Evolutionary conservation across 2,113 vertebrate genomes (phyloP).

Genomic region (Sarotherodon lohbergeri): DNA sequence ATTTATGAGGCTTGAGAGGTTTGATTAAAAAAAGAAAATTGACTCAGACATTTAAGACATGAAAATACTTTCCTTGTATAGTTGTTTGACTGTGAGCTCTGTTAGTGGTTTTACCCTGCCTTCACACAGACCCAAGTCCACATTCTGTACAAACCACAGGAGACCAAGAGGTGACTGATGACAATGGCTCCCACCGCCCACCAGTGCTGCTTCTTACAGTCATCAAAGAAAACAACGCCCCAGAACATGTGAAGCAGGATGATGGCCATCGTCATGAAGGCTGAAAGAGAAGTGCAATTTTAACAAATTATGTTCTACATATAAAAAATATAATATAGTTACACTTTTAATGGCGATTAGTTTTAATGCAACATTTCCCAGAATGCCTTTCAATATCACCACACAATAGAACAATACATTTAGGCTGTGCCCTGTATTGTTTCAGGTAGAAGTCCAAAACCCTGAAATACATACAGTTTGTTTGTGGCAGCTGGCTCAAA

Average conservation of each 20-base stretch:
- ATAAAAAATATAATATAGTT: background rate
- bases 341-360: rapidly evolving
- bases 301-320: background rate
- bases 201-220: conserved; percentile 79
- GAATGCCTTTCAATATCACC: background rate
- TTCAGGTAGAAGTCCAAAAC: no score
- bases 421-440: background rate
- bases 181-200: conserved; percentile 68
- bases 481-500: no score
- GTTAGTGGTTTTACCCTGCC: background rate
- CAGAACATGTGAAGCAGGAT: conserved; percentile 83
- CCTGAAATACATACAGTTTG: no score
- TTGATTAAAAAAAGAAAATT: background rate
- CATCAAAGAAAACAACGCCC: conserved; percentile 82
- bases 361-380: background rate
- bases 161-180: conserved; percentile 71
- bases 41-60: background rate
- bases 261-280: conserved; percentile 84
- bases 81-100: background rate
- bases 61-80: background rate
- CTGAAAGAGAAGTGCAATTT: conserved; percentile 39
- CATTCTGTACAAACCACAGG: background rate
- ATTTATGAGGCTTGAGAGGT: background rate
- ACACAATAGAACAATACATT: background rate
- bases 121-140: background rate